Evolutionary conservation across 2,888 invertebrate genomes (phyloP), one percentile per base, ranked within the genome.

Genomic region (Ferdinandea cuprea): DNA sequence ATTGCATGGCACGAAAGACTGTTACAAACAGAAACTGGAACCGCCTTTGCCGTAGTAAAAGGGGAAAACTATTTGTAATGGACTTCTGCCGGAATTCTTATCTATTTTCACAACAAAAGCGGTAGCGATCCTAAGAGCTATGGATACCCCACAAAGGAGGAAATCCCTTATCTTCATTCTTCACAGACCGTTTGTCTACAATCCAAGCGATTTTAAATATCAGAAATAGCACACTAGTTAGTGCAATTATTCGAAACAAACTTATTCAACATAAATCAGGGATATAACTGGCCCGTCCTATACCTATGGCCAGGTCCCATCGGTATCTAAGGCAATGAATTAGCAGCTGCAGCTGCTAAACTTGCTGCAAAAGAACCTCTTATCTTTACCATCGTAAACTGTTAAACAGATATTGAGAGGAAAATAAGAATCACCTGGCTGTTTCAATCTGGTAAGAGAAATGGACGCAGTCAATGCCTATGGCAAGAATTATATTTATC

Each of bases 41-140:
- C 72, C 6, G n/a, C 65, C 1, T 72, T 78, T 50, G 65, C 65
- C 15, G 65, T 72, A 3, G 58, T 72, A 66, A 9, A 30, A 59
- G 0, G 58, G 58, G 21, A 32, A 28, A 11, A 17, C 37, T 11
- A 40, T 72, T 15, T 19, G n/a, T n/a, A 42, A 21, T 19, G 37
- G 46, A 5, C 37, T 50, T 1, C 21, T 71, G 4, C 54, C 61
- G 42, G 2, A 44, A 7, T 66, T 50, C 37, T 52, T 71, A 37
- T 76, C 71, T 3, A 28, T 65, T 21, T 65, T 63, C 19, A 40
- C 81, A 8, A 46, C 71, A 1, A 46, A 81, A 59, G 59, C 54
- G 6, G 25, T 37, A 19, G 68, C 68, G 0, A 37, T 73, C 5
- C 25, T 48, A 1, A n/a, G n/a, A n/a, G n/a, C n/a, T n/a, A n/a